These are phyloP conservation scores for Irena cyanogastra DNA, from an alignment of 2,113 vertebrate species.

Conservation along the genomic window DNA sequence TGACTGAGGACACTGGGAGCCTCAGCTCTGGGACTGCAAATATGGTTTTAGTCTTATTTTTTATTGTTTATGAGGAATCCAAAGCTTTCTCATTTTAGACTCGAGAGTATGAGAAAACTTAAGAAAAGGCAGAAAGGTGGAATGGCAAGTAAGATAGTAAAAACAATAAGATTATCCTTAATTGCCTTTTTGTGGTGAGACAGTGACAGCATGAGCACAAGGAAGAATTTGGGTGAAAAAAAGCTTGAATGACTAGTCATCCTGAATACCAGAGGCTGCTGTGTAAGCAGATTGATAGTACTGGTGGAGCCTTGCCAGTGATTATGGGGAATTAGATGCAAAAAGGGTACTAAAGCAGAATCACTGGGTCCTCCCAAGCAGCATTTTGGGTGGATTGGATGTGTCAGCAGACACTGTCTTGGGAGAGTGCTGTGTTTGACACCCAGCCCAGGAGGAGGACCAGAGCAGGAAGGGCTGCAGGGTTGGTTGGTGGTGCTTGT, in stretches of 20 bases:
- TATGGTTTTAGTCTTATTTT: not conserved
- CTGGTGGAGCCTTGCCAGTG: not conserved
- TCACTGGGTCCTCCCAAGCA: not conserved
- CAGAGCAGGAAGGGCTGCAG: not conserved
- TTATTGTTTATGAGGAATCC: not conserved
- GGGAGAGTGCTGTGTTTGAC: not conserved
- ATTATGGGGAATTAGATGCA: not conserved
- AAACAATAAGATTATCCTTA: not conserved
- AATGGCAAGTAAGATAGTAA: not conserved
- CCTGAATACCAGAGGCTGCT: not conserved
- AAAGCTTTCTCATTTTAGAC: not conserved
- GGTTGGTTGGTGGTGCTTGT: not conserved
- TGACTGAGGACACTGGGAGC: not conserved
- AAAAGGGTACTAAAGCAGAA: not conserved
- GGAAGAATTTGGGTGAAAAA: not conserved
- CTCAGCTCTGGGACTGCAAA: not conserved
- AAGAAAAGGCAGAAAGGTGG: not conserved
- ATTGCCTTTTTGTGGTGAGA: not conserved
- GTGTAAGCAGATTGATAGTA: not conserved
- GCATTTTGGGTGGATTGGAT: not conserved
- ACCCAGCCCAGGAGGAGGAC: not conserved
- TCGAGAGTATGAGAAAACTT: not conserved
- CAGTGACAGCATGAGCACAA: fast-evolving
- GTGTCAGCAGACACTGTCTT: not conserved
- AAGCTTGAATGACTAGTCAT: not conserved